Evolutionary conservation across 2,888 invertebrate species (phyloP).

Genomic region (Nemotelus nigrinus): DNA sequence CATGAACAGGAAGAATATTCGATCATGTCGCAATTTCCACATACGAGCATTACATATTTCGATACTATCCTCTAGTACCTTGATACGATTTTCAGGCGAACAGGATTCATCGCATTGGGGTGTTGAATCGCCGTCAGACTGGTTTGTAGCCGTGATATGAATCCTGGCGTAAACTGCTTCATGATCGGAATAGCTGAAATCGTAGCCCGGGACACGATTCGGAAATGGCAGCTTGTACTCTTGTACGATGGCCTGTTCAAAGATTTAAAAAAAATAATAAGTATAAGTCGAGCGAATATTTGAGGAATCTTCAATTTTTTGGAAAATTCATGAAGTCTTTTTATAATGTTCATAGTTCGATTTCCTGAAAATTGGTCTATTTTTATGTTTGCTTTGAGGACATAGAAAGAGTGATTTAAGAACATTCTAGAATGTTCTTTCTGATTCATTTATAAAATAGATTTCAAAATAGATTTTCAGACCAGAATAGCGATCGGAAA

Average conservation of each 20-base stretch:
- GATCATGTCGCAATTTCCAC: constrained; percentile 60
- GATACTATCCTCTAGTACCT: constrained; percentile 59
- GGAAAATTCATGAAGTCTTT: neutral
- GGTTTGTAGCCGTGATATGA: constrained; percentile 46
- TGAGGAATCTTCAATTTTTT: neutral
- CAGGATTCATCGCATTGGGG: neutral
- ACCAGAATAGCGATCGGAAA: too few relatives aligned
- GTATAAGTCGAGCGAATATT: neutral
- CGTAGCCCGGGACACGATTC: constrained; percentile 74
- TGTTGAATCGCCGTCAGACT: constrained; percentile 15
- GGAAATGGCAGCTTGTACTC: constrained; percentile 78
- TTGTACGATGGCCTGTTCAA: constrained; percentile 63
- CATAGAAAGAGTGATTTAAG: too few relatives aligned
- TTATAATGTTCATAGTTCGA: neutral
- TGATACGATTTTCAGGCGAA: constrained; percentile 41
- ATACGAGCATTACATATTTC: constrained; percentile 60
- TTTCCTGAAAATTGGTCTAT: constrained; percentile 32
- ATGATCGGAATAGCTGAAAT: constrained; percentile 89
- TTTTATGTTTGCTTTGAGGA: too few relatives aligned
- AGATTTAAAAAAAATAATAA: neutral
- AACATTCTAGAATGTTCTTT: too few relatives aligned
- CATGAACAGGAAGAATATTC: constrained; percentile 60
- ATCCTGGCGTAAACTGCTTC: constrained; percentile 80
- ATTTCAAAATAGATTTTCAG: too few relatives aligned
- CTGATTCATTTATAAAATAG: too few relatives aligned